Evolutionary conservation across 2,888 invertebrate species (phyloP).

Genomic region (Zhengitettix transpicula): DNA sequence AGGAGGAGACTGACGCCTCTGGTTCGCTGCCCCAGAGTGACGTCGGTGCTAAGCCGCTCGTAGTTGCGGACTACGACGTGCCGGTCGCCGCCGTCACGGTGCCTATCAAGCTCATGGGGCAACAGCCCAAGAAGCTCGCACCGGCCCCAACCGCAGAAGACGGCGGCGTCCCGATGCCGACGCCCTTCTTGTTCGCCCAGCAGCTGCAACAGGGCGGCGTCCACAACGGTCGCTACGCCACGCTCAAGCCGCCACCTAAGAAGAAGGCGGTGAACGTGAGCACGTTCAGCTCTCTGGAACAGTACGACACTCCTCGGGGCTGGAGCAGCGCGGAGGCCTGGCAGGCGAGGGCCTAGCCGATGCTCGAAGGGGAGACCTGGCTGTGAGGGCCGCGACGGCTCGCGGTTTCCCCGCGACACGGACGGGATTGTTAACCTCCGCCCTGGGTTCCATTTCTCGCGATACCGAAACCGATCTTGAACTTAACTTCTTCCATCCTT

Average conservation of each 20-base stretch:
- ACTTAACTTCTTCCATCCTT: too few relatives aligned
- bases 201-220: conserved; percentile 4
- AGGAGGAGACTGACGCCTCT: neutral
- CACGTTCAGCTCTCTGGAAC: conserved; percentile 24
- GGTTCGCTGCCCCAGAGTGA: neutral
- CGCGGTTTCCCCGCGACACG: too few relatives aligned
- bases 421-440: too few relatives aligned
- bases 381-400: neutral
- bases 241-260: conserved; percentile 21
- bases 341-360: neutral
- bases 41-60: neutral
- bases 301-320: conserved; percentile 1
- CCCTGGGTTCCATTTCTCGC: too few relatives aligned
- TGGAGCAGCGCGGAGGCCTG: neutral
- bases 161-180: conserved; percentile 4
- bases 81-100: conserved; percentile 7
- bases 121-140: conserved; percentile 1
- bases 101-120: conserved; percentile 11
- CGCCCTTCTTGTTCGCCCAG: conserved; percentile 10
- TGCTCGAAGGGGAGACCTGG: neutral
- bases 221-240: conserved; percentile 22
- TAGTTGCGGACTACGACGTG: neutral
- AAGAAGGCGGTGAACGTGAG: conserved; percentile 28
- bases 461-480: too few relatives aligned
- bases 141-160: neutral